Evolutionary conservation across 2,888 invertebrate genomes (phyloP), one percentile per base, ranked within the genome.

Genomic region (Nomada ruficornis): DNA sequence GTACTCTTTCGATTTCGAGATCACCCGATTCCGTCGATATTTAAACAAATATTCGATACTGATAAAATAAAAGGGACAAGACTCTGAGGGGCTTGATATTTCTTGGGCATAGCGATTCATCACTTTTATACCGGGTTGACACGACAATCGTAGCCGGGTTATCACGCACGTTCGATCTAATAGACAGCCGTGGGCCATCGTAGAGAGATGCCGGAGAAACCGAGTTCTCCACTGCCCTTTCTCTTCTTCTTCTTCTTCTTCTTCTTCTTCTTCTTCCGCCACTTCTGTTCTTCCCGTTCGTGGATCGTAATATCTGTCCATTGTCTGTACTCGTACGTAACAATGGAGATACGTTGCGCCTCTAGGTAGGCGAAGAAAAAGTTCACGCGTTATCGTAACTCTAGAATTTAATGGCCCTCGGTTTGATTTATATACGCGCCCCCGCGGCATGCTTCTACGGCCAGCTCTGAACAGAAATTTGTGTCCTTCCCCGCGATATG

Each of bases 161-260:
- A 86, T 86, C 82, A 52, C 60, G 57, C 76, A 79, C 80, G 78
- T 76, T 80, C 79, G 74, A 86, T 86, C 80, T 77, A 86, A 86
- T 85, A 82, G 84, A 85, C 80, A 79, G 86, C 86, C 84, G 47
- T 52, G 67, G 81, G 86, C 67, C 44, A 64, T 75, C 59, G 65
- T 20, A 10, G 54, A 13, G 62, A 67, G 75, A 59, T n/a, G 67
- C 52, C 13, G 60, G 18, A 65, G 74, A 74, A 62, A 63, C 54
- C 72, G 65, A 60, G 64, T 62, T 63, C 72, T 55, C 63, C 26
- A 47, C 57, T 47, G 67, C 42, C 26, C n/a, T 47, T 11, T 47
- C 47, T 13, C 15, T 15, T 13, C 47, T 15, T 47, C 47, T 36
- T 36, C 36, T 36, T 36, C 29, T 29, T 29, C 29, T 29, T 29